phyloP scores from a whole-genome alignment of 2,888 invertebrate genomes.

The Apomyelois bistriatella region DNA sequence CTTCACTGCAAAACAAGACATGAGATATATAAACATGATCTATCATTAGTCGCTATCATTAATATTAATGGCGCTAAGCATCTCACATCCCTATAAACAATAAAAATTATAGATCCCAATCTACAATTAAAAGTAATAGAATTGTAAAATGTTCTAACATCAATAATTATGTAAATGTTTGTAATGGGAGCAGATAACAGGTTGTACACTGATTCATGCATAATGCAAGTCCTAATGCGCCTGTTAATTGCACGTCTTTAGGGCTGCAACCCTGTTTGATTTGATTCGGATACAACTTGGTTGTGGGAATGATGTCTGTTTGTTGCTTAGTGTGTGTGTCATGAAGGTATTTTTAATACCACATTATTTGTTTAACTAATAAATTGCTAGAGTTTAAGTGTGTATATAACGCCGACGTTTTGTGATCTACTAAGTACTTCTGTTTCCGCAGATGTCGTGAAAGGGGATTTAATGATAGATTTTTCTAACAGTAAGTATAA shows the following conservation, averaged over 20 bases:
- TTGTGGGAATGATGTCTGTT: conserved; percentile 26
- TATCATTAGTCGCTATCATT: not conserved
- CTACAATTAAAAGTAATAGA: not conserved
- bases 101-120: conserved; percentile 2
- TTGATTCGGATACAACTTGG: conserved; percentile 5
- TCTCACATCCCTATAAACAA: not conserved
- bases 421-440: no score
- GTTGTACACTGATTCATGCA: conserved; percentile 56
- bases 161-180: conserved; percentile 60
- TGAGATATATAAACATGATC: not conserved
- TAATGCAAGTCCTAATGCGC: conserved; percentile 65
- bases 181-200: conserved; percentile 56
- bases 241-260: conserved; percentile 62
- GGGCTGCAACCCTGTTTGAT: conserved; percentile 45
- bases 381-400: no score
- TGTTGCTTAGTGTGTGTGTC: not conserved
- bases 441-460: no score
- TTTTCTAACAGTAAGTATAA: no score
- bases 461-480: no score
- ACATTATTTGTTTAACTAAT: no score
- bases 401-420: no score
- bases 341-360: not conserved
- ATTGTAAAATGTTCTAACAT: conserved; percentile 18
- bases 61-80: not conserved
- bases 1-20: not conserved